Conservation (phyloP, 2,888 invertebrate species). For the Dynastes maya region DNA sequence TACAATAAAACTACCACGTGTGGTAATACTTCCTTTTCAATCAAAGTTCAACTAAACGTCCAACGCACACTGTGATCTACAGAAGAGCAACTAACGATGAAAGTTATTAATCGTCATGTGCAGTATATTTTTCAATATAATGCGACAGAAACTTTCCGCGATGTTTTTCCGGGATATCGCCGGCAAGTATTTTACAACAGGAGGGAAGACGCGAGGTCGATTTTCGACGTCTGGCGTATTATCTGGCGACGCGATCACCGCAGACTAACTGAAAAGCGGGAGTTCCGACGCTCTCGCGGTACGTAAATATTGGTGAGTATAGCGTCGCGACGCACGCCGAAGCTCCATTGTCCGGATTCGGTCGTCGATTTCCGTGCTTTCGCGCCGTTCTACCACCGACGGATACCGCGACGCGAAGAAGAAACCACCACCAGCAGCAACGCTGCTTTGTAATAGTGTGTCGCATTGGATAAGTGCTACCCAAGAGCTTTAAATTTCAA, state of each 20-base stretch:
- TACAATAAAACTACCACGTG: conserved; percentile 1
- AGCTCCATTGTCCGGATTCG: conserved; percentile 54
- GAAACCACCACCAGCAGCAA: conserved; percentile 3
- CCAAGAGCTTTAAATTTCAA: too few species aligned
- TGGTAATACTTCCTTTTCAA: not conserved
- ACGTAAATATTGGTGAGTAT: conserved; percentile 50
- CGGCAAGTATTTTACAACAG: conserved; percentile 5
- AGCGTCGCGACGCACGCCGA: conserved; percentile 61
- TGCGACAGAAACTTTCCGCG: conserved; percentile 21
- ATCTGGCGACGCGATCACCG: conserved; percentile 59
- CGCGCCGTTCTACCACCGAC: conserved; percentile 28
- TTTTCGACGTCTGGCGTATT: conserved; percentile 40
- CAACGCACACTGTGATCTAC: not conserved
- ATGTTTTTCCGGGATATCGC: conserved; percentile 14
- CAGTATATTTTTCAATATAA: not conserved
- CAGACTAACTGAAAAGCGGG: conserved; percentile 66
- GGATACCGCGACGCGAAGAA: conserved; percentile 58
- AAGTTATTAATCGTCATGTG: not conserved
- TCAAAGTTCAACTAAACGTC: conserved; percentile 8
- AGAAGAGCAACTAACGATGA: not conserved
- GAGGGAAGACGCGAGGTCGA: conserved; percentile 29
- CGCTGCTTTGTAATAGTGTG: not conserved
- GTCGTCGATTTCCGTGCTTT: conserved; percentile 50
- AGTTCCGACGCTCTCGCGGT: conserved; percentile 65
- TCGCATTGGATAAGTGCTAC: too few species aligned